Conservation (phyloP, 1,140 invertebrate species). For the Grapholita molesta region DNA sequence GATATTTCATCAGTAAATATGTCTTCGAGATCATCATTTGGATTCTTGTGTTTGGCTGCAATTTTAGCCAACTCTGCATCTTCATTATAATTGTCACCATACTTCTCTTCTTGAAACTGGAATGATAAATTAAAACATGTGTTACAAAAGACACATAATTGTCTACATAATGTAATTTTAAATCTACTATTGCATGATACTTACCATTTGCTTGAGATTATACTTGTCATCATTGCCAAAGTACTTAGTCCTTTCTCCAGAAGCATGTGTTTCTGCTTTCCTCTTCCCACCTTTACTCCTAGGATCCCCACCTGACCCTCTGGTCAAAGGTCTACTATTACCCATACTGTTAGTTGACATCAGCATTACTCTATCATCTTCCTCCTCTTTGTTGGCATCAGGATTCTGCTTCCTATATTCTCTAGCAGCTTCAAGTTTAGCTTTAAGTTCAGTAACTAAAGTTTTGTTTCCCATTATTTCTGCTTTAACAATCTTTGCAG, state of each 20-base stretch:
- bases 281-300: constrained; percentile 74
- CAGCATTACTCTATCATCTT: constrained; percentile 83
- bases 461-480: constrained; percentile 91
- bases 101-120: constrained; percentile 94
- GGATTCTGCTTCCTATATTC: constrained; percentile 77
- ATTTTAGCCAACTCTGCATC: constrained; percentile 89
- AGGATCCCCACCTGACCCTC: constrained; percentile 55
- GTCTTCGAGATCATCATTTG: constrained; percentile 91
- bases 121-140: constrained; percentile 45
- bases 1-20: constrained; percentile 89
- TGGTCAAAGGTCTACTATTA: constrained; percentile 78
- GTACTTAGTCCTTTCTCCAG: constrained; percentile 87
- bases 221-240: constrained; percentile 95
- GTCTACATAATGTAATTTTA: background rate
- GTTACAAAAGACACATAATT: constrained; percentile 7
- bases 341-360: constrained; percentile 85
- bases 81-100: constrained; percentile 88
- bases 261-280: constrained; percentile 86
- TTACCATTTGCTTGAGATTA: constrained; percentile 91
- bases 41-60: constrained; percentile 82
- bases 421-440: constrained; percentile 85
- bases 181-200: constrained; percentile 13
- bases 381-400: constrained; percentile 41
- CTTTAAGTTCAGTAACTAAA: constrained; percentile 84
- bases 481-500: constrained; percentile 93